Base-by-base conservation (phyloP, 2,888 invertebrate genomes). In the Mesorhabditis spiculigera region DNA sequence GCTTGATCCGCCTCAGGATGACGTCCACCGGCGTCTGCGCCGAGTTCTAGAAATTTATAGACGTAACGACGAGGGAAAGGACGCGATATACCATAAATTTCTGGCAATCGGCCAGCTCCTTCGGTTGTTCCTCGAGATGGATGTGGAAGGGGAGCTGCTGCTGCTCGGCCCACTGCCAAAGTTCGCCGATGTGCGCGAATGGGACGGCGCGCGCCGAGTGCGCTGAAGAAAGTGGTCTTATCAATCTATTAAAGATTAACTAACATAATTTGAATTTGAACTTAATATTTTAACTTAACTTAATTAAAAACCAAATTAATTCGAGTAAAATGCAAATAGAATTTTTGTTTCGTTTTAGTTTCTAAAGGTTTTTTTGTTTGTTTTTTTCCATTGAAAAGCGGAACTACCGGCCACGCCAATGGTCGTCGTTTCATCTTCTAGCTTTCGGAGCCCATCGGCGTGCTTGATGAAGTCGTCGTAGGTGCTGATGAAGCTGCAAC, bases 101-200 rank as follows among this genome's bases (percentile, higher is more conserved):
- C n/a, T 71, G 71, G 63, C 79, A 83, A 63, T 82, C 81, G 3
- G 68, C 5, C 45, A 83, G 77, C 69, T 84, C 83, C 66, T 81
- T 78, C 2, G 85, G 85, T 68, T 85, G 85, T 68, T 85, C 85
- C 69, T 85, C 85, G 58, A 85, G 71, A 71, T 85, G 85, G 62
- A 85, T 81, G 71, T 85, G 85, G 68, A 85, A 84, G 16, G 85
- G 80, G 5, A 82, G 45, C 3, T 72, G 65, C 5, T 76, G 63
- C 28, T 66, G 58, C 4, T 64, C 66, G 0, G 82, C 76, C 66
- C 70, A 82, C 3, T 78, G 68, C 66, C 76, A 75, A 16, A 85
- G 68, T 68, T 69, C 65, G 41, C 68, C 65, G 43, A 82, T 75
- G 44, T 74, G 75, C 4, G 77, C 71, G 10, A 77, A 68, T 5